Evolutionary conservation across 2,113 vertebrate species (phyloP).

Genomic region (Platysternon megacephalum): DNA sequence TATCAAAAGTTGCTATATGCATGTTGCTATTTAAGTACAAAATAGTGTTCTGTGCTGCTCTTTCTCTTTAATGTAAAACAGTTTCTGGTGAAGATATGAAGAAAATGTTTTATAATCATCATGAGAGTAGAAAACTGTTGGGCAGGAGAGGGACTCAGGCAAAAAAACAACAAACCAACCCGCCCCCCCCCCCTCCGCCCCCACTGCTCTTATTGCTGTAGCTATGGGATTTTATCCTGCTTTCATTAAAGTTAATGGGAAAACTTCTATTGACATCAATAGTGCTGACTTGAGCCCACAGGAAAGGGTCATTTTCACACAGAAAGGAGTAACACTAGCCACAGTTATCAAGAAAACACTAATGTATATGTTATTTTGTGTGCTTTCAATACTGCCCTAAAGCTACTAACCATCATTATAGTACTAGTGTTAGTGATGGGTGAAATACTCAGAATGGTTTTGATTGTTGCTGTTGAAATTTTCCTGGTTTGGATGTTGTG

Average conservation of each 20-base stretch:
- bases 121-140: neutral
- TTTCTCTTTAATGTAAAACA: neutral
- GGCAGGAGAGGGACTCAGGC: neutral
- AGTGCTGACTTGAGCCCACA: neutral
- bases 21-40: neutral
- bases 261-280: neutral
- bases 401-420: neutral
- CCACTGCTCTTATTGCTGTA: neutral
- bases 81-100: neutral
- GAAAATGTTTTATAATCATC: neutral
- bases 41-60: neutral
- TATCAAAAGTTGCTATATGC: neutral
- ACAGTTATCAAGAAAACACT: neutral
- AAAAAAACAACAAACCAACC: neutral
- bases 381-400: neutral
- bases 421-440: accelerated
- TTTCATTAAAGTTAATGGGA: neutral
- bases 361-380: neutral
- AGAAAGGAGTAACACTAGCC: neutral
- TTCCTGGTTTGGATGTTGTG: neutral
- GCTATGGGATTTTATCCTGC: neutral
- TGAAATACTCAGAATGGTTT: neutral
- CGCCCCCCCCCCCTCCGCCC: too few relatives aligned
- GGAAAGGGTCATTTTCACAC: neutral
- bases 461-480: neutral